Evolutionary conservation across 1,140 invertebrate genomes (phyloP), one percentile per base, ranked within the genome.

Genomic region (Ectropis grisescens): DNA sequence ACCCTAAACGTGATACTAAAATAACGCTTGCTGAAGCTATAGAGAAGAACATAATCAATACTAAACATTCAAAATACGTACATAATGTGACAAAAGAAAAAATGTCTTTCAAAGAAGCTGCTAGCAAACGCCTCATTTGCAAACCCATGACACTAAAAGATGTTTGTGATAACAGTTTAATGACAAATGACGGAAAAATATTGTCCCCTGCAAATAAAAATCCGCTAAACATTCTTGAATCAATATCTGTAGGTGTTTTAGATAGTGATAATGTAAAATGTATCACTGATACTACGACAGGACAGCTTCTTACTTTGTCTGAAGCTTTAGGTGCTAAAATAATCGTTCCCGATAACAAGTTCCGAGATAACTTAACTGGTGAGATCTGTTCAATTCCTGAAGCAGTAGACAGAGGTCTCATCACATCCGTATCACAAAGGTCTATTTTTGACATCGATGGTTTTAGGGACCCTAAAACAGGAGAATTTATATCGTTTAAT

Each of bases 111-210:
- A 85, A 87, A 42, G 91, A 96, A 65, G 96, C 96, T 19, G 85
- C 89, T 37, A 86, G 88, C 44, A 85, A 91, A 35, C 87, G 90
- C 30, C 82, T 94, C 15, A 92, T 98, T 39, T 86, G 90, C 11
- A 95, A 94, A 82, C 96, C 96, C 1, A 87, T 95, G 82, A 95
- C 94, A 4, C 82, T 98, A 3, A 94, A 95, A 79, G 95, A 97
- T 53, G 89, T 91, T 40, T 86, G 88, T 53, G 93, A 96, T 67
- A 84, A 91, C 47, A 90, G 92, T 48, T 82, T 96, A 30, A 85
- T 96, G 46, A 91, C 94, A 55, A 88, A 91, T 31, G 85, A 88
- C 40, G 90, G 91, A 31, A 88, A 86, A 53, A 91, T 98, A 35
- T 84, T 88, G 13, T 95, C 96, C 58, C 91, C 93, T 1, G 85